Evolutionary conservation across 64 coral and sea anemone species (phyloP).

Genomic region (Montipora efflorescens): DNA sequence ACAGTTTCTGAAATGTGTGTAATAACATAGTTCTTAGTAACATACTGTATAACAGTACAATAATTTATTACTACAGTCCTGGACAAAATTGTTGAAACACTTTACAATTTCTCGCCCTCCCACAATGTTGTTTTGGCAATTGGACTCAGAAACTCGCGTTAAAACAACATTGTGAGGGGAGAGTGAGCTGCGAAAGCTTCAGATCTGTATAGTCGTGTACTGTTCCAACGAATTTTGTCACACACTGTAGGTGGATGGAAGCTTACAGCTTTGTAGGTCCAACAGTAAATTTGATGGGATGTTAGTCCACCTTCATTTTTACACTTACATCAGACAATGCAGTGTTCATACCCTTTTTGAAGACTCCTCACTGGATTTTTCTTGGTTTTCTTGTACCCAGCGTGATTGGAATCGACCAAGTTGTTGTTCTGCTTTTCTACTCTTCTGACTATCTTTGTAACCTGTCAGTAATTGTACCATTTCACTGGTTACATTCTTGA

Average conservation of each 20-base stretch:
- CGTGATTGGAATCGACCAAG: slow-evolving; percentile 24
- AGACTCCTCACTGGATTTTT: background rate
- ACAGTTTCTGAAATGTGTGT: background rate
- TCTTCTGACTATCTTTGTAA: slow-evolving; percentile 49
- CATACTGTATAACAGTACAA: slow-evolving; percentile 15
- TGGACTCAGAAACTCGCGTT: too few relatives aligned
- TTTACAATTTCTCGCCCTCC: too few relatives aligned
- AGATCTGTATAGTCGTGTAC: too few relatives aligned
- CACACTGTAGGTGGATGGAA: background rate
- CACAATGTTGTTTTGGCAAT: too few relatives aligned
- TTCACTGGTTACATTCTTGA: too few relatives aligned
- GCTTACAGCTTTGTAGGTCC: slow-evolving; percentile 20
- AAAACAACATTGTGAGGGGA: too few relatives aligned
- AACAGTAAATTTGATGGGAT: background rate
- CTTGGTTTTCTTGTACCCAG: slow-evolving; percentile 9
- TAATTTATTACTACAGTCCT: background rate
- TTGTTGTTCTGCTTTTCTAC: slow-evolving; percentile 32
- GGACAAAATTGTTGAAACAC: too few relatives aligned
- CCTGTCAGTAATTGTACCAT: too few relatives aligned
- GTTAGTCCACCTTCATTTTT: background rate
- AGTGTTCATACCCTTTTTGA: background rate
- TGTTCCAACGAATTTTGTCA: too few relatives aligned
- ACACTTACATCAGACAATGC: slow-evolving; percentile 9
- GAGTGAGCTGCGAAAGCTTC: too few relatives aligned
- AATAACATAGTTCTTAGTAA: slow-evolving; percentile 17